A percentile compares a stretch with the other conserved stretches of the same genome.
Evolutionary conservation across 2,797 vertebrate species (phyloP).

Genomic region (Alauda arvensis): DNA sequence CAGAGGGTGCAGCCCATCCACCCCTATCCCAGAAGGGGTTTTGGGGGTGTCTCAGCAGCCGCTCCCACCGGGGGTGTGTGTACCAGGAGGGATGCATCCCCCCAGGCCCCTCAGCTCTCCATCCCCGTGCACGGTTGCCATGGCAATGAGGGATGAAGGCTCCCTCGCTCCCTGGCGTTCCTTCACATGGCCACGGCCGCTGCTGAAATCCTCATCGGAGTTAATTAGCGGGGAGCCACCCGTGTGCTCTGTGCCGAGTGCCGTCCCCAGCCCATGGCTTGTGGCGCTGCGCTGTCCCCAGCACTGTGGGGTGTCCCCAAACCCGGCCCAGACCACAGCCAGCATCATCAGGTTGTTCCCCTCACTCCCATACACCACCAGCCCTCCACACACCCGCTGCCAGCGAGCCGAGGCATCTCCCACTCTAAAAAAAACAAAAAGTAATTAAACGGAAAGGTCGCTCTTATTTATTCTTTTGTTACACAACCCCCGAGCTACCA

Average conservation of each 20-base stretch:
- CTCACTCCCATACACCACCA: fast-evolving
- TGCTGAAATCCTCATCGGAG: background rate
- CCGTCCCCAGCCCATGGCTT: fast-evolving
- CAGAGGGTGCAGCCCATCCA: background rate
- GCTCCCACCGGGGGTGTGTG: fast-evolving
- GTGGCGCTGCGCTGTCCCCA: fast-evolving
- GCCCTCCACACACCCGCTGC: background rate
- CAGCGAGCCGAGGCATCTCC: background rate
- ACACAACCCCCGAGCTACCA: background rate
- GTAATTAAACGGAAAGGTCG: slow-evolving; percentile 40
- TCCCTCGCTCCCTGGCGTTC: background rate
- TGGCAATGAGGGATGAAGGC: slow-evolving; percentile 25
- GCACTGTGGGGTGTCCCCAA: background rate
- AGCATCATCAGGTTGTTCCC: background rate
- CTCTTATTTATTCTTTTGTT: slow-evolving; percentile 34
- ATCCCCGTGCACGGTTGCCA: background rate
- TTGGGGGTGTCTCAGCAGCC: background rate
- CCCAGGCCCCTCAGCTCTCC: background rate
- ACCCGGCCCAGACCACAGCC: background rate
- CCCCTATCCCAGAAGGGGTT: background rate
- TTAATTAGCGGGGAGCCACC: background rate
- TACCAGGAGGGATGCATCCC: background rate
- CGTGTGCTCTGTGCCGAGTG: fast-evolving
- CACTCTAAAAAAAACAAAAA: background rate
- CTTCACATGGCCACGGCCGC: background rate